phyloP scores from a whole-genome alignment of 1,140 invertebrate species.

The Neoseiulus cucumeris region DNA sequence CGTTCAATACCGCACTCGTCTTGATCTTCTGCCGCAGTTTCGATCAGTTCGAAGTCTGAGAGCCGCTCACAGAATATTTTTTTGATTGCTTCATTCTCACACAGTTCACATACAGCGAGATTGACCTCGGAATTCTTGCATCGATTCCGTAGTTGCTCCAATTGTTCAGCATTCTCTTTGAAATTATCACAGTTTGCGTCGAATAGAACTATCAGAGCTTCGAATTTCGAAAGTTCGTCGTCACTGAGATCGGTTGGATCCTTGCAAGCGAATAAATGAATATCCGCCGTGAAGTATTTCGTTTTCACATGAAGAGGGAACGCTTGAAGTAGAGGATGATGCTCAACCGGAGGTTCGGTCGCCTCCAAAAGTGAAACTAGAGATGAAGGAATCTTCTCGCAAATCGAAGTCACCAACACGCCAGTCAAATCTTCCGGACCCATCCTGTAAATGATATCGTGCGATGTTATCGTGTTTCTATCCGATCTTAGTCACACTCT shows the following conservation, averaged over 20 bases:
- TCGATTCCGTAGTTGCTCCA: not conserved
- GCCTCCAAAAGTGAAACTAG: not conserved
- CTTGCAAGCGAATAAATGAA: not conserved
- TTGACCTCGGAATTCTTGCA: conserved; percentile 3
- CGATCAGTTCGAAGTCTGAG: not conserved
- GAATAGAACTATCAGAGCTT: not conserved
- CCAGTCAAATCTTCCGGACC: not conserved
- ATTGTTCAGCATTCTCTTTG: not conserved
- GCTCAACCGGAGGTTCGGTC: not conserved
- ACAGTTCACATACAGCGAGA: not conserved
- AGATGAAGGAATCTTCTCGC: not conserved
- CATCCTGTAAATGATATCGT: not conserved
- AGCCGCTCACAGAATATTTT: not conserved
- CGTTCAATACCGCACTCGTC: conserved; percentile 1
- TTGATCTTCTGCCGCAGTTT: not conserved
- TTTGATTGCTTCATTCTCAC: not conserved
- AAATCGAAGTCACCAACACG: not conserved
- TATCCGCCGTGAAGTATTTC: conserved; percentile 5
- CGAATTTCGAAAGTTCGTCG: not conserved
- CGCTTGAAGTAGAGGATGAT: not conserved
- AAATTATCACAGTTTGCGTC: conserved; percentile 9
- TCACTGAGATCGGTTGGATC: conserved; percentile 1
- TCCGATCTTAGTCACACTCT: too few relatives aligned
- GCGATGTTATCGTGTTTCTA: too few relatives aligned
- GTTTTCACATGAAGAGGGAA: not conserved